These are phyloP conservation scores for Calameuta filiformis DNA, from an alignment of 2,888 invertebrate genomes.

Conservation along the genomic window DNA sequence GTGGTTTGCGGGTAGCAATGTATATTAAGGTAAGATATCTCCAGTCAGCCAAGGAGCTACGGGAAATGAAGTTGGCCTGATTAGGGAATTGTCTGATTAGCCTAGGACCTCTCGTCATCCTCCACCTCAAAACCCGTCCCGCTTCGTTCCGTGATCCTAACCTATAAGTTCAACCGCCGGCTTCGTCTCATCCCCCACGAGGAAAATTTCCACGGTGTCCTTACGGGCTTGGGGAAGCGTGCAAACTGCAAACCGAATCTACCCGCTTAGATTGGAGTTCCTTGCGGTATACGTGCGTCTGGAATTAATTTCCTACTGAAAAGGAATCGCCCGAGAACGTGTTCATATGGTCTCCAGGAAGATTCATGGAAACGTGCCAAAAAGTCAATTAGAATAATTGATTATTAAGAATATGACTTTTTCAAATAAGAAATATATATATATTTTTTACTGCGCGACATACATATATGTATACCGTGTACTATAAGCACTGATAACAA, in stretches of 20 bases:
- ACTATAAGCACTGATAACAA: not conserved
- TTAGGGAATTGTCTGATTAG: conserved; percentile 48
- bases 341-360: not conserved
- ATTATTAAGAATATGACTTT: not conserved
- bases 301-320: conserved; percentile 42
- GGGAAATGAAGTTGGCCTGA: conserved; percentile 41
- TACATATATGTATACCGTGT: not conserved
- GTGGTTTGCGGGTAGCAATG: not conserved
- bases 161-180: conserved; percentile 12
- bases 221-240: conserved; percentile 15
- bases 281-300: conserved; percentile 45
- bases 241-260: conserved; percentile 50
- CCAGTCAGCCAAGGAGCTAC: conserved; percentile 5
- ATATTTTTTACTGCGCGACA: too few species aligned
- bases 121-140: not conserved
- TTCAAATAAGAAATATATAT: not conserved
- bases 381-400: not conserved
- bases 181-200: conserved; percentile 1
- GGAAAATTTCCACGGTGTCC: not conserved
- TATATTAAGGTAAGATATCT: conserved; percentile 12
- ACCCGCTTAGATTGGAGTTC: conserved; percentile 51
- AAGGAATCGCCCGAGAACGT: not conserved
- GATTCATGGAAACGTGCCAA: not conserved
- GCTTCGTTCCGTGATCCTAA: conserved; percentile 7
- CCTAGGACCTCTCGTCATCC: conserved; percentile 24